Conservation (phyloP, 2,797 vertebrate species). For the Podarcis lilfordi region DNA sequence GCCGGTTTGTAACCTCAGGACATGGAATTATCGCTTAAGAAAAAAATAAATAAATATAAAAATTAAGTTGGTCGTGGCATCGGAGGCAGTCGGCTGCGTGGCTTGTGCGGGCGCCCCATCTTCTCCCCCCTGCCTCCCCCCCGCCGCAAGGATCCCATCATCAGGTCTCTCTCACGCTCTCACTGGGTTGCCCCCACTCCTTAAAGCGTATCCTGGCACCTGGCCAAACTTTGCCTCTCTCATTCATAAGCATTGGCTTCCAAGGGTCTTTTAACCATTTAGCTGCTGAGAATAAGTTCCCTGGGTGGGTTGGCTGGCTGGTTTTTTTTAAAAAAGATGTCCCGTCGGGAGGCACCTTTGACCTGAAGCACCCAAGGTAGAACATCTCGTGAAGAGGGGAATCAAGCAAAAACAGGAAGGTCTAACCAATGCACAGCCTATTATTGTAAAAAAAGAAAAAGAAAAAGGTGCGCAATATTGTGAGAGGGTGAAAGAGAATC, state of each 20-base stretch:
- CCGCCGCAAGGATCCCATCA: neutral
- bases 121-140: neutral
- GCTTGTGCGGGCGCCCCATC: neutral
- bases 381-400: too few species aligned
- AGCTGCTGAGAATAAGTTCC: conserved; percentile 37
- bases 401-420: neutral
- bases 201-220: conserved; percentile 64
- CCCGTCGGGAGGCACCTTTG: neutral
- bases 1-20: conserved; percentile 91
- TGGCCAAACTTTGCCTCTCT: conserved; percentile 74
- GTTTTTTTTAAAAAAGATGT: neutral
- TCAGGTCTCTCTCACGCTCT: neutral
- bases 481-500: neutral
- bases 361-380: neutral
- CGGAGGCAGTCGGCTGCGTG: conserved; percentile 72
- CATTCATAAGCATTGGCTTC: conserved; percentile 73
- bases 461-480: neutral
- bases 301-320: neutral
- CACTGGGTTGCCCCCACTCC: conserved; percentile 4
- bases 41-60: conserved; percentile 5
- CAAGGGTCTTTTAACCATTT: conserved; percentile 72
- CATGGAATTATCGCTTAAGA: conserved; percentile 84
- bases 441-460: neutral
- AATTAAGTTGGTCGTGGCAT: conserved; percentile 86
- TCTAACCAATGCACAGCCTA: neutral